These are phyloP conservation scores for Neodiprion fabricii DNA, from an alignment of 1,140 invertebrate species.

Conservation along the genomic window DNA sequence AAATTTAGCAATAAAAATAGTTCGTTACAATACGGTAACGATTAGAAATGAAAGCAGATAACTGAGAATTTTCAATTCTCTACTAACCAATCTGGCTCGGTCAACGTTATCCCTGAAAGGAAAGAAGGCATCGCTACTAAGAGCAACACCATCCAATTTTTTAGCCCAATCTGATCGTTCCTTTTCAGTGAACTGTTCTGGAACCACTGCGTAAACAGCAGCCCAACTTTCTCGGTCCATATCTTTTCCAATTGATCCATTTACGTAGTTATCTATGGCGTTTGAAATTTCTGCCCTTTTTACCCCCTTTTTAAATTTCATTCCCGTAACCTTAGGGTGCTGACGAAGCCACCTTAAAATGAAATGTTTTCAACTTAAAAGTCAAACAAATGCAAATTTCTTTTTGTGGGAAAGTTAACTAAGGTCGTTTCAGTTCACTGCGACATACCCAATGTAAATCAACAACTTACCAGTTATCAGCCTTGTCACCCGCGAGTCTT, in stretches of 20 bases:
- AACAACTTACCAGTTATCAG: conserved; percentile 83
- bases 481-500: conserved; percentile 94
- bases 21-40: conserved; percentile 15
- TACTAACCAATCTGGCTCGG: conserved; percentile 82
- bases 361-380: too few species aligned
- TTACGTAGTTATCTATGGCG: conserved; percentile 95
- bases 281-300: conserved; percentile 95
- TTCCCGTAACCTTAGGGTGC: conserved; percentile 84
- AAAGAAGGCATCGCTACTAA: conserved; percentile 99
- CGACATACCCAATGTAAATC: too few species aligned
- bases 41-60: conserved; percentile 14
- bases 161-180: conserved; percentile 84
- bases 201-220: conserved; percentile 76
- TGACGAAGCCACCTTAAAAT: conserved; percentile 84
- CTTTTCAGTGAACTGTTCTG: conserved; percentile 69
- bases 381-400: too few species aligned
- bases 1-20: conserved; percentile 34
- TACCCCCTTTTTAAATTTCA: conserved; percentile 90
- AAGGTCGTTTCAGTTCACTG: too few species aligned
- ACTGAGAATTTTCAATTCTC: conserved; percentile 17
- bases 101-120: conserved; percentile 98
- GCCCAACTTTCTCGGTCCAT: conserved; percentile 73
- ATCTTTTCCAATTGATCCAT: conserved; percentile 82
- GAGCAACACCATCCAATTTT: conserved; percentile 81
- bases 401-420: too few species aligned